Evolutionary conservation across 1,140 invertebrate genomes (phyloP), one percentile per base, ranked within the genome.

Genomic region (Drosophila subpulchrella): DNA sequence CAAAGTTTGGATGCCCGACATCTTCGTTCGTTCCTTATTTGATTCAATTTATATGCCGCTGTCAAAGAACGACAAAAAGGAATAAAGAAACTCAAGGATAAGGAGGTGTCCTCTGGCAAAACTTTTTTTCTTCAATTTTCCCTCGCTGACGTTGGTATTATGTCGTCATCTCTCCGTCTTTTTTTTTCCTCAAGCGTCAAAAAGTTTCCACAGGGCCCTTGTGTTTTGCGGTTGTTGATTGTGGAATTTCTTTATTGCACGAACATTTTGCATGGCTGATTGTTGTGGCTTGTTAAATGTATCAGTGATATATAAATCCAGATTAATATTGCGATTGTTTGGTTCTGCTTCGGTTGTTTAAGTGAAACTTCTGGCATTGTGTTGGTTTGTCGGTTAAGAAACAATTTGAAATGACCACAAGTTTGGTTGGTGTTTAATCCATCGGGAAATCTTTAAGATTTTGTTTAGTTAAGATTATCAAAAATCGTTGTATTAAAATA

Each of bases 21-120:
- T 46, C 46, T 62, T 46, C 36, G 56, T 53, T 67, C 70, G 67
- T 73, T 84, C 80, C 76, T 77, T 48, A 62, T 89, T 88, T 88
- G 85, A 88, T 88, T 88, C 84, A 88, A 88, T 88, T 88, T 88
- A 88, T 88, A 66, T 89, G 79, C 54, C 38, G 73, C 72, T 83
- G 84, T 68, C 80, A 82, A 76, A 48, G 78, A 57, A 56, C 39
- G 60, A 58, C 46, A 68, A 20, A 46, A 36, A 15, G 53, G 8
- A 24, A 46, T 15, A 11, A 67, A n/a, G 30, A 34, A n/a, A 6
- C 15, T 24, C 47, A 61, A 54, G 47, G 56, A 47, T 53, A 48
- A 53, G 63, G 30, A 32, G 70, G 68, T 73, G 48, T 73, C 68
- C 70, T 73, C 50, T 46, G 5, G 68, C 27, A 48, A 73, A 71